A percentile compares a stretch with the other conserved stretches of the same genome.
These are phyloP conservation scores for Heliconius charithonia DNA, from an alignment of 2,888 invertebrate species.

Conservation along the genomic window DNA sequence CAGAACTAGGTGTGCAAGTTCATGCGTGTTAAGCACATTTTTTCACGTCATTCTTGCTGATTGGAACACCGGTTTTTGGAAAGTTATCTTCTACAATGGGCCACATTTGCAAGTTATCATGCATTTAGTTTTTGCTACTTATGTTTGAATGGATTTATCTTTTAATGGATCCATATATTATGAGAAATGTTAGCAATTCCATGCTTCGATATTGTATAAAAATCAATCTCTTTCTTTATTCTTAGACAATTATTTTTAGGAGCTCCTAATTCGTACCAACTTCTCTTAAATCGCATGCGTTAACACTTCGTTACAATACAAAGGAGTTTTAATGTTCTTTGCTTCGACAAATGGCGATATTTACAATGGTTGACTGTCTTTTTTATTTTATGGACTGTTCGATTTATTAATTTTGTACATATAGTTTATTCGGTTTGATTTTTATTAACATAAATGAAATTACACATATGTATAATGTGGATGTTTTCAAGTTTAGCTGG, in stretches of 20 bases:
- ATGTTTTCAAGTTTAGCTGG: conserved; percentile 69
- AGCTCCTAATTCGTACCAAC: conserved; percentile 35
- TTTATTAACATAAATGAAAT: conserved; percentile 5
- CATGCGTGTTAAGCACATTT: conserved; percentile 14
- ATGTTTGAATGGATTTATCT: conserved; percentile 1
- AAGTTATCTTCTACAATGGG: conserved; percentile 21
- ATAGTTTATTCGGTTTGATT: neutral
- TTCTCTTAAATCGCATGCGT: conserved; percentile 51
- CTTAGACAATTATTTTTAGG: conserved; percentile 34
- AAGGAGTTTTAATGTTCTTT: conserved; percentile 65
- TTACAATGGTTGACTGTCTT: conserved; percentile 51
- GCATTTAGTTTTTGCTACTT: conserved; percentile 52
- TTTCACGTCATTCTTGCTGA: neutral
- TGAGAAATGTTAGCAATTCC: conserved; percentile 47
- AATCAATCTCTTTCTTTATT: conserved; percentile 41
- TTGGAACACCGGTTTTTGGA: conserved; percentile 12
- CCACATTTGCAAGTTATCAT: conserved; percentile 50
- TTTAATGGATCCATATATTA: neutral
- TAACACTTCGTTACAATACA: conserved; percentile 58
- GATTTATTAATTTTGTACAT: neutral
- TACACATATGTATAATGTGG: conserved; percentile 21
- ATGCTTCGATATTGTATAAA: conserved; percentile 50
- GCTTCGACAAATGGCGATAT: conserved; percentile 60
- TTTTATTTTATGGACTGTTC: conserved; percentile 26
- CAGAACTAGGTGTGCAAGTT: conserved; percentile 12